Percentiles rank a stretch among this genome's conserved stretches.
These are phyloP conservation scores for Megalurothrips usitatus DNA, from an alignment of 2,888 invertebrate species.

Conservation along the genomic window DNA sequence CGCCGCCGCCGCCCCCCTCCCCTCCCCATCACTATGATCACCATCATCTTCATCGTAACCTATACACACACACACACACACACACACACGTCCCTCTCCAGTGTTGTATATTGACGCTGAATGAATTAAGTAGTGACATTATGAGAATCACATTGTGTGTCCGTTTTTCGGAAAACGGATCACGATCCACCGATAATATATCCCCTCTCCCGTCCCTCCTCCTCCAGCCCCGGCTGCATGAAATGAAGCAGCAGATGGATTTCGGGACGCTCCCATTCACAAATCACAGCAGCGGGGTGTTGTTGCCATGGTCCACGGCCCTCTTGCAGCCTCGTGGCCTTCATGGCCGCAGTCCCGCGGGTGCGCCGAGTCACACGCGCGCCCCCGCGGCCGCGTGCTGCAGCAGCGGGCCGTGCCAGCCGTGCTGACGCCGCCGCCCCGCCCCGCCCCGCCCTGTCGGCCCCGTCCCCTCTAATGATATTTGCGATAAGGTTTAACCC, in stretches of 20 bases:
- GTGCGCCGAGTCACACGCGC: not conserved
- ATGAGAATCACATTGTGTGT: not conserved
- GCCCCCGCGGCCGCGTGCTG: not conserved
- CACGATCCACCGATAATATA: too few species aligned
- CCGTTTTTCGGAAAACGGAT: not conserved
- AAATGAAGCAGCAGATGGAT: not conserved
- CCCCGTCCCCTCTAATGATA: not conserved
- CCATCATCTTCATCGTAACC: not conserved
- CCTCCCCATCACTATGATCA: not conserved
- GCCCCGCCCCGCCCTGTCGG: not conserved
- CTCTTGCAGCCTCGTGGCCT: too few species aligned
- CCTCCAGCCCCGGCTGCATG: too few species aligned
- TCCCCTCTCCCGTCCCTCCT: not conserved
- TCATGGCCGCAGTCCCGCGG: too few species aligned
- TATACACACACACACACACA: too few species aligned
- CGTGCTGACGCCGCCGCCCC: not conserved
- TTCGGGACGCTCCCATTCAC: not conserved
- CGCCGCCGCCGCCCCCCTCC: too few species aligned
- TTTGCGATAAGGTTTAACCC: not conserved
- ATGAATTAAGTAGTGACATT: constrained; percentile 11
- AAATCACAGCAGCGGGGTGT: not conserved
- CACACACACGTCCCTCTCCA: not conserved
- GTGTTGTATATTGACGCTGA: not conserved
- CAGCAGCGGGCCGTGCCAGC: not conserved
- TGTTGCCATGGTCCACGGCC: too few species aligned